Evolutionary conservation across 2,888 invertebrate species (phyloP), one percentile per base, ranked within the genome.

Genomic region (Vanessa cardui): DNA sequence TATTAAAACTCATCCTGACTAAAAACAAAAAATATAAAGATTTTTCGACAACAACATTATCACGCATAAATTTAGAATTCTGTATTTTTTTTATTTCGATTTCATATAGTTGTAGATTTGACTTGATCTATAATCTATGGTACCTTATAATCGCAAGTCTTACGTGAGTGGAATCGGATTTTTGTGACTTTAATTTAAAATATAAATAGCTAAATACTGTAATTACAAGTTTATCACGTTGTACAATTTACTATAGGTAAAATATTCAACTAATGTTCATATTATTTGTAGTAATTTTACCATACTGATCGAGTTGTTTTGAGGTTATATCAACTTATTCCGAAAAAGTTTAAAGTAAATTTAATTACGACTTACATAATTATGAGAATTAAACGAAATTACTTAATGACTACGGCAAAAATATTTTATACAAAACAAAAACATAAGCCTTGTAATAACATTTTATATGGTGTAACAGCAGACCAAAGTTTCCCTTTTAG

Each of bases 311-410:
- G 16, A 54, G 16, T 8, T 16, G 33, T 78, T 87, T 88, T 86
- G 83, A 89, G 89, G 89, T 89, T 89, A 89, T 71, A 70, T 69
- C 68, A 58, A 56, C 45, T 63, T 68, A 68, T 62, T 63, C 60
- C 21, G 58, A 59, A 46, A 50, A 47, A n/a, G 4, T 46, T 65
- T 46, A 45, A 52, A 45, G 52, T 21, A 18, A 33, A 6, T 33
- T 60, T 47, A 20, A 20, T 12, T 39, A 20, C 9, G 15, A 65
- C 46, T 66, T 66, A 66, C 60, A 60, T 66, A 66, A 66, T 61
- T 54, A 49, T 12, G 12, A 9, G 2, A 20, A 15, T 31, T 33
- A 31, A n/a, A 18, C 5, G 16, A 21, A 8, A 6, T 52, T 12
- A 3, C 33, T 20, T 39, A 33, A 20, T 54, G 21, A 39, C 33